Evolutionary conservation across 2,888 invertebrate genomes (phyloP), one percentile per base, ranked within the genome.

Genomic region (Microdon myrmicae): DNA sequence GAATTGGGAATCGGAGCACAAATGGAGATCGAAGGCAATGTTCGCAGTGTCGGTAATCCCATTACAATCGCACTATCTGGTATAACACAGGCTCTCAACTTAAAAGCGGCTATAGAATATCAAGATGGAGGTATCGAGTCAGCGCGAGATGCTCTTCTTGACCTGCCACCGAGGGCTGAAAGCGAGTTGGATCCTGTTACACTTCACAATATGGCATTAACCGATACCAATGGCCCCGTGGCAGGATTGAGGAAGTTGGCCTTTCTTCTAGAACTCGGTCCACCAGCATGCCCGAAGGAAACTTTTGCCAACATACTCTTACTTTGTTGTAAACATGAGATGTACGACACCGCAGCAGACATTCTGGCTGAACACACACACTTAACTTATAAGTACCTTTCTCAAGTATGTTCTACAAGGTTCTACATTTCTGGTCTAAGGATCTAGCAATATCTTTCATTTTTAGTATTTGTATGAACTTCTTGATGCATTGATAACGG

Each of bases 31-130:
- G 80, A 80, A 45, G 79, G 77, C 25, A 78, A 77, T 45, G 77
- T 77, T 1, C 87, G 96, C 66, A 96, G 96, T 74, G 97, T 99
- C 22, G 98, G 98, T 0, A 78, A 78, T 54, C 77, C 79, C 19
- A 75, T 77, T 22, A 78, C 77, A 1, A 75, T 99, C 54, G 96
- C 98, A 73, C 90, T 97, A 78, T 97, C 98, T 3, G 96, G 96
- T 12, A 84, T 99, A 2, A 94, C 99, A 7, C 99, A 99, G 82
- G 97, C 98, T 0, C 95, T 98, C 75, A 99, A 99, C 82, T 83
- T 99, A 13, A 98, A 98, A 83, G 96, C 98, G 6, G 98, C 98
- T 3, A 95, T 99, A 71, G 97, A 98, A 80, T 99, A 94, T 80
- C 94, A 96, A 76, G 84, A 92, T 39, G 91, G 90, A 77, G 92